phyloP scores from a whole-genome alignment of 1,140 invertebrate species.

The Rhagoletis zephyria region DNA sequence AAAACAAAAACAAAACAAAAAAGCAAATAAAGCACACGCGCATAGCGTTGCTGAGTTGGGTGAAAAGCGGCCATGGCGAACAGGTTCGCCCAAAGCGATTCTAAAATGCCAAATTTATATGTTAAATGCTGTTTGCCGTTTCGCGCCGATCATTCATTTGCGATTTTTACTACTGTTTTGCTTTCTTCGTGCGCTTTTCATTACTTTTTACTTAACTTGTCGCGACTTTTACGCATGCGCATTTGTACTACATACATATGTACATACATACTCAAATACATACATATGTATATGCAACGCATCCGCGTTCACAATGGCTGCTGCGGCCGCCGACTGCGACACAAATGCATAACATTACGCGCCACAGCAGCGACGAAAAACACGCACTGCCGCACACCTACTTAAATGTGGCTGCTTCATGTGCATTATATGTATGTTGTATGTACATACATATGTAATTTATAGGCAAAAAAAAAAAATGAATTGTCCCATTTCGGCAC shows the following conservation, averaged over 20 bases:
- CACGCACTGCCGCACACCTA: not conserved
- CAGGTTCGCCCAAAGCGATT: conserved; percentile 51
- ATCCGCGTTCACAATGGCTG: not conserved
- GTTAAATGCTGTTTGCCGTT: conserved; percentile 19
- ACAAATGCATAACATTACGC: conserved; percentile 48
- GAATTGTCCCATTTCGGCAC: conserved; percentile 13
- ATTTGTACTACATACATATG: not conserved
- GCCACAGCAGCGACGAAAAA: not conserved
- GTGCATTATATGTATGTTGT: not conserved
- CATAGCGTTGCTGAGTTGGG: not conserved
- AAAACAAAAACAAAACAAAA: too few species aligned
- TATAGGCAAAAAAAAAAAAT: not conserved
- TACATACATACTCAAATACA: too few species aligned
- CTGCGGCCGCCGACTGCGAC: not conserved
- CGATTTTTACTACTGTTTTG: conserved; percentile 46
- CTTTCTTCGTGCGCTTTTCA: conserved; percentile 15
- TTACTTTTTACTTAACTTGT: not conserved
- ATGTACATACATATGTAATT: not conserved
- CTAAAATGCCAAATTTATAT: conserved; percentile 50
- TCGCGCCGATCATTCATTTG: conserved; percentile 39
- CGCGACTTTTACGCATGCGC: conserved; percentile 5
- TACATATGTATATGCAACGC: not conserved
- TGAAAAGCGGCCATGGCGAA: conserved; percentile 41
- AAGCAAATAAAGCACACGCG: not conserved
- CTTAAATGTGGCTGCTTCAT: not conserved